A percentile compares a stretch with the other conserved stretches of the same genome.
Conservation (phyloP, 1,140 invertebrate species). For the Hycleus phaleratus region DNA sequence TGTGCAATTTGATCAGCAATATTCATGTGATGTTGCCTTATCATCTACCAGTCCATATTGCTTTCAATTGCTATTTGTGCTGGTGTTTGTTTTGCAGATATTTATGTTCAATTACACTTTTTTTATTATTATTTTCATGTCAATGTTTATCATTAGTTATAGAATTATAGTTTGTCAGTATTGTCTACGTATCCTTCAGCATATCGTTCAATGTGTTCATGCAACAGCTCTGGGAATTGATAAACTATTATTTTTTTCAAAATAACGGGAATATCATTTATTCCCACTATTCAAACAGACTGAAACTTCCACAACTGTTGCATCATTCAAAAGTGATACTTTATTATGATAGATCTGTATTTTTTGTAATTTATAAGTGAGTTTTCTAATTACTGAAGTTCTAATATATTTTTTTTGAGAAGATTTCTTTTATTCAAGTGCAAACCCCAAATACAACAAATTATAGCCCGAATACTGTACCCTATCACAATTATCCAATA, state of each 20-base stretch:
- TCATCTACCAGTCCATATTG: slow-evolving; percentile 6
- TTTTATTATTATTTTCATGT: slow-evolving; percentile 9
- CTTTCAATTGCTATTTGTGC: slow-evolving; percentile 9
- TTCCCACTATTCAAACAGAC: slow-evolving; percentile 5
- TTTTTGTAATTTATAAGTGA: slow-evolving; percentile 11
- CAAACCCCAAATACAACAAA: no score
- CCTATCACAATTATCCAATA: no score
- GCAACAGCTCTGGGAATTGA: slow-evolving; percentile 8
- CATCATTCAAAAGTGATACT: slow-evolving; percentile 12
- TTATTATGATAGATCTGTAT: slow-evolving; percentile 12
- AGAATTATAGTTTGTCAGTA: slow-evolving; percentile 7
- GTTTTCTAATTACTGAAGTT: background rate
- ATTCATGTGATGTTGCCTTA: slow-evolving; percentile 13
- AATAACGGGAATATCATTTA: no score
- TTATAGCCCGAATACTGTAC: no score
- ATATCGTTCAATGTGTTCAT: slow-evolving; percentile 5
- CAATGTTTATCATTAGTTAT: background rate
- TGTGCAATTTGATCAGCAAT: slow-evolving; percentile 16
- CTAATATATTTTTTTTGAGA: no score
- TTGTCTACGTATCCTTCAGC: slow-evolving; percentile 13
- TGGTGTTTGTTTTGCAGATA: slow-evolving; percentile 13
- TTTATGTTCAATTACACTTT: background rate
- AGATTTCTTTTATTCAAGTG: no score
- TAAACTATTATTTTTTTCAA: slow-evolving; percentile 3
- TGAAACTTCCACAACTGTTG: slow-evolving; percentile 10